phyloP scores from a whole-genome alignment of 64 coral and sea anemone genomes.

The Stichodactyla mertensii region DNA sequence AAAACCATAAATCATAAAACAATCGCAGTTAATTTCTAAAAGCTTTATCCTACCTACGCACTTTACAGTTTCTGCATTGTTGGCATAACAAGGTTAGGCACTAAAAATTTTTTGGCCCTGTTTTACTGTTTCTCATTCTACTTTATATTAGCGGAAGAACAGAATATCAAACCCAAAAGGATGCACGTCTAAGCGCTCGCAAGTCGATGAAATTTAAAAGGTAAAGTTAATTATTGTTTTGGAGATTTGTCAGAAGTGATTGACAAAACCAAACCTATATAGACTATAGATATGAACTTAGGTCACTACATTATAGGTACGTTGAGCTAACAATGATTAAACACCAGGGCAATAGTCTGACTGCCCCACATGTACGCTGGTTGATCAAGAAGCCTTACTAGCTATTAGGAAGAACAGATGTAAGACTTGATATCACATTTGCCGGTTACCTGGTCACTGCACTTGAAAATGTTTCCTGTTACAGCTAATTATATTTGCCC shows the following conservation, averaged over 20 bases:
- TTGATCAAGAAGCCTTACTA: neutral
- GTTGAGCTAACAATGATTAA: neutral
- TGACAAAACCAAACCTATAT: neutral
- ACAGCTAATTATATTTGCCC: neutral
- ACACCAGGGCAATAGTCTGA: neutral
- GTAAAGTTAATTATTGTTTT: constrained; percentile 23
- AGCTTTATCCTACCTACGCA: no score
- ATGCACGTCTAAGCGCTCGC: constrained; percentile 74
- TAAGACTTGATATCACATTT: neutral
- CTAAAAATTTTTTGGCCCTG: neutral
- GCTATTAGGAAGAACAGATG: neutral
- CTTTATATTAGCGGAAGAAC: constrained; percentile 72
- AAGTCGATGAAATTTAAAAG: constrained; percentile 91
- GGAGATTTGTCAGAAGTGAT: neutral
- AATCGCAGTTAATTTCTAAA: no score
- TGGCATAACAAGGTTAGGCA: no score
- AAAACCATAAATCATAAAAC: no score
- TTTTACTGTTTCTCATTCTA: neutral
- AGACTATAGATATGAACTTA: neutral
- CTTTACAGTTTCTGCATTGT: no score
- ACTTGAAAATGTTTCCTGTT: neutral
- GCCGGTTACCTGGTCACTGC: neutral
- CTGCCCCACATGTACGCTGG: neutral
- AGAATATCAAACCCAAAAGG: constrained; percentile 86
- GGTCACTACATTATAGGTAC: neutral